phyloP scores from a whole-genome alignment of 2,888 invertebrate genomes.

The Actias luna region DNA sequence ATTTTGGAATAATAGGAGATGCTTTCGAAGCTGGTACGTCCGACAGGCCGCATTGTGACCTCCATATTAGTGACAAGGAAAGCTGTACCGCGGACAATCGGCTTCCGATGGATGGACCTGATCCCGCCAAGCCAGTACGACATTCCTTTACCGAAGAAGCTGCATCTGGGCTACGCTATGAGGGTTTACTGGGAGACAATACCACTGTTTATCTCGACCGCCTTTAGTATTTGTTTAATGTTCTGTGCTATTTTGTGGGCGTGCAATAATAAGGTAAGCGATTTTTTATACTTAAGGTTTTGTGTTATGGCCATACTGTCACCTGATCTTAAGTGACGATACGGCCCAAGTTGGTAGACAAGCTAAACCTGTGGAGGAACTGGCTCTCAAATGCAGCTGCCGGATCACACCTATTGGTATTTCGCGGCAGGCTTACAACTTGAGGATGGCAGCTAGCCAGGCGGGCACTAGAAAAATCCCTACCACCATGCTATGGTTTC shows the following conservation, averaged over 20 bases:
- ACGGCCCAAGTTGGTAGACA: no score
- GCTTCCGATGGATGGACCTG: slow-evolving; percentile 29
- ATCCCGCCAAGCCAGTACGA: slow-evolving; percentile 66
- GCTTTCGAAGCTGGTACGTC: slow-evolving; percentile 51
- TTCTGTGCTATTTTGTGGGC: slow-evolving; percentile 43
- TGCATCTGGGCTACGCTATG: slow-evolving; percentile 43
- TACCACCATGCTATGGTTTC: no score
- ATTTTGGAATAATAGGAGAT: slow-evolving; percentile 27
- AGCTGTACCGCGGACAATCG: slow-evolving; percentile 21
- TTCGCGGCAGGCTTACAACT: no score
- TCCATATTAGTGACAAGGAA: slow-evolving; percentile 23
- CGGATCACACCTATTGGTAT: no score
- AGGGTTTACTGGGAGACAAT: slow-evolving; percentile 61
- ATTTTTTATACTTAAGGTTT: no score
- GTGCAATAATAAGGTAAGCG: slow-evolving; percentile 52
- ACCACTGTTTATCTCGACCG: slow-evolving; percentile 51
- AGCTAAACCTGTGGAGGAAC: no score
- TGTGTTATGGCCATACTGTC: background rate
- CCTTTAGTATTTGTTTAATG: slow-evolving; percentile 33
- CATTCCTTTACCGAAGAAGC: slow-evolving; percentile 41
- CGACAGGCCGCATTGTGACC: slow-evolving; percentile 24
- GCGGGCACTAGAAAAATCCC: no score
- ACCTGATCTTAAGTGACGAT: background rate
- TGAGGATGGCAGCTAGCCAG: no score
- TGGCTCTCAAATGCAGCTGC: no score